These are phyloP conservation scores for Chloroceryle inda DNA, from an alignment of 2,797 vertebrate species.

Conservation along the genomic window DNA sequence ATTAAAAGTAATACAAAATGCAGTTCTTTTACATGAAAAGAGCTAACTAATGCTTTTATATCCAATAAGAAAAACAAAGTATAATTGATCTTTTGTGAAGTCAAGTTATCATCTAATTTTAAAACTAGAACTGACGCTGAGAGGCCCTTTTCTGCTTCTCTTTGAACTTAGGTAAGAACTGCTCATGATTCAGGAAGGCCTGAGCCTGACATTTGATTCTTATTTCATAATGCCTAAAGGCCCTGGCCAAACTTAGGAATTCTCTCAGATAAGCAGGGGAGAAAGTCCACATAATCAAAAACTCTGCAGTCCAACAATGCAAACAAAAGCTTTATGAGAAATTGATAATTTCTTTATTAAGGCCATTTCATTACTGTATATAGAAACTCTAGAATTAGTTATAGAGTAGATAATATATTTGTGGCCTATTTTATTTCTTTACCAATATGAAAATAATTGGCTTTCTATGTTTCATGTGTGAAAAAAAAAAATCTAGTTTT, in stretches of 20 bases:
- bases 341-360: constrained; percentile 8
- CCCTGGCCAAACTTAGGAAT: constrained; percentile 24
- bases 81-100: background rate
- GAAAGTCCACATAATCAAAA: background rate
- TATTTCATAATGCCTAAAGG: background rate
- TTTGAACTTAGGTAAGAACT: background rate
- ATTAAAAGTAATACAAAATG: background rate
- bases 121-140: constrained; percentile 1
- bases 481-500: accelerated
- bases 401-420: background rate
- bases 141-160: background rate
- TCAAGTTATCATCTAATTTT: background rate
- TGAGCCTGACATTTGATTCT: background rate
- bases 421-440: background rate
- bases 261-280: constrained; percentile 8
- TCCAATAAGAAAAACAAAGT: background rate
- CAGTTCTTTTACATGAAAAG: background rate
- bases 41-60: background rate
- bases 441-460: background rate
- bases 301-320: background rate
- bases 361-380: background rate
- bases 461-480: background rate
- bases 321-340: background rate
- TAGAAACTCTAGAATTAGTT: background rate
- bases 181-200: background rate